A percentile compares a stretch with the other conserved stretches of the same genome.
Evolutionary conservation across 2,888 invertebrate species (phyloP).

Genomic region (Ypsolopha scabrella): DNA sequence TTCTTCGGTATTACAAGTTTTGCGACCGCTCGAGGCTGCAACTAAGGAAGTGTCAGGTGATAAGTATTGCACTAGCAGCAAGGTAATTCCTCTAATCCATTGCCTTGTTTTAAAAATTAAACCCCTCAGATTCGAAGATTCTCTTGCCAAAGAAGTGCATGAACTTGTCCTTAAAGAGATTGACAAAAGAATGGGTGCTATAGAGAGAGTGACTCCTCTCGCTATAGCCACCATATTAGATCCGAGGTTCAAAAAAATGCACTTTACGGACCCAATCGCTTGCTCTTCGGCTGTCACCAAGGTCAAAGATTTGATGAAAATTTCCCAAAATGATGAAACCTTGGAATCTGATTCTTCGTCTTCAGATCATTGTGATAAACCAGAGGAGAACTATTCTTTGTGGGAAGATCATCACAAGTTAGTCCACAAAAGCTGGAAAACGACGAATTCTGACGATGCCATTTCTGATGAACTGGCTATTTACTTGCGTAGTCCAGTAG

Average conservation of each 20-base stretch:
- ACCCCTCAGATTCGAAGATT: constrained; percentile 1
- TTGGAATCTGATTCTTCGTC: constrained; percentile 17
- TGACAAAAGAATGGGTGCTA: constrained; percentile 10
- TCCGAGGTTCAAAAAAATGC: constrained; percentile 13
- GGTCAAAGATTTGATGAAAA: constrained; percentile 13
- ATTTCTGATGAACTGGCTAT: constrained; percentile 5
- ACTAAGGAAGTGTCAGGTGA: constrained; percentile 13
- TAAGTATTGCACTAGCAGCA: constrained; percentile 16
- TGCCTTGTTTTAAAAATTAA: constrained; percentile 2
- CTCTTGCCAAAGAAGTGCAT: constrained; percentile 11
- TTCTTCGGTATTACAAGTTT: constrained; percentile 9
- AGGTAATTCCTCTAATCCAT: constrained; percentile 11
- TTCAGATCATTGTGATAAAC: constrained; percentile 19
- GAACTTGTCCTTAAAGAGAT: constrained; percentile 7
- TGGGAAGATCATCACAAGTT: constrained; percentile 20
- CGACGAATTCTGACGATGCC: constrained; percentile 13
- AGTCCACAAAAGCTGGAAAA: constrained; percentile 19
- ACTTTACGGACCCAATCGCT: constrained; percentile 14
- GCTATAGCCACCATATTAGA: constrained; percentile 12
- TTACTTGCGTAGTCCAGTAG: constrained; percentile 2
- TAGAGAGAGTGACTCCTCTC: constrained; percentile 9
- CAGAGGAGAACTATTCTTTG: constrained; percentile 11
- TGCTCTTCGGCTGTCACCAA: constrained; percentile 8
- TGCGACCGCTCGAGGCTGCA: constrained; percentile 12
- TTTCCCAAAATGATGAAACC: constrained; percentile 8